Percentiles rank a stretch among this genome's conserved stretches.
phyloP scores from a whole-genome alignment of 2,888 invertebrate genomes.

The Acrobasis repandana region DNA sequence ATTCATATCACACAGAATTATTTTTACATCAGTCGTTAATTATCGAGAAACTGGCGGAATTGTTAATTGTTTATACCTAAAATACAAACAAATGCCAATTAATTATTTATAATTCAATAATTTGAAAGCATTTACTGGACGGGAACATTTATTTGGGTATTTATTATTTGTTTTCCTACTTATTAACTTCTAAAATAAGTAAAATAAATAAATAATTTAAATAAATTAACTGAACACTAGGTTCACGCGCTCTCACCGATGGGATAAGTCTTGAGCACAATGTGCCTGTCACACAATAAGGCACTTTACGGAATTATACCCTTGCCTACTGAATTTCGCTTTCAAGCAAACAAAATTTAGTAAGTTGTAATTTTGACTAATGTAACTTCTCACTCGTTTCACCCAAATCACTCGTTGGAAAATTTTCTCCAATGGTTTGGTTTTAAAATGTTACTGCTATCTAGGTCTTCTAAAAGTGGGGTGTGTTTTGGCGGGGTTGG shows the following conservation, averaged over 20 bases:
- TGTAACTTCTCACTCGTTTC: conserved; percentile 34
- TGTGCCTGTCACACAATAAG: conserved; percentile 38
- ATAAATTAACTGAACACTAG: conserved; percentile 72
- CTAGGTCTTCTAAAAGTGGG: conserved; percentile 40
- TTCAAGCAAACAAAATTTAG: conserved; percentile 34
- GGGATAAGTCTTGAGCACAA: conserved; percentile 52
- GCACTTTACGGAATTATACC: conserved; percentile 39
- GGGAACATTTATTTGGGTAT: conserved; percentile 41
- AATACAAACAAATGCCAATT: conserved; percentile 58
- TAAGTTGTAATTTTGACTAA: conserved; percentile 37
- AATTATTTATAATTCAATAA: conserved; percentile 46
- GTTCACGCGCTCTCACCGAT: conserved; percentile 55
- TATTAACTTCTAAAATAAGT: conserved; percentile 76
- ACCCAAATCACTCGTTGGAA: conserved; percentile 35
- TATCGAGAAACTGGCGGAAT: conserved; percentile 67
- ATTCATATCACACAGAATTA: conserved; percentile 75
- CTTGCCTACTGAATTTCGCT: conserved; percentile 39
- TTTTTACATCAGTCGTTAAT: conserved; percentile 80
- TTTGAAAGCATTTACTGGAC: conserved; percentile 41
- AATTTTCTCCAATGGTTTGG: conserved; percentile 26
- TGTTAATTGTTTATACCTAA: conserved; percentile 49
- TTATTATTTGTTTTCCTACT: conserved; percentile 53
- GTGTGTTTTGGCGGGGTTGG: conserved; percentile 39
- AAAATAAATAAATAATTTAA: conserved; percentile 80
- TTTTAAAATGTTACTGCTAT: conserved; percentile 32